These are phyloP conservation scores for Apogon hyalosoma DNA, from an alignment of 2,797 vertebrate genomes.

Conservation along the genomic window DNA sequence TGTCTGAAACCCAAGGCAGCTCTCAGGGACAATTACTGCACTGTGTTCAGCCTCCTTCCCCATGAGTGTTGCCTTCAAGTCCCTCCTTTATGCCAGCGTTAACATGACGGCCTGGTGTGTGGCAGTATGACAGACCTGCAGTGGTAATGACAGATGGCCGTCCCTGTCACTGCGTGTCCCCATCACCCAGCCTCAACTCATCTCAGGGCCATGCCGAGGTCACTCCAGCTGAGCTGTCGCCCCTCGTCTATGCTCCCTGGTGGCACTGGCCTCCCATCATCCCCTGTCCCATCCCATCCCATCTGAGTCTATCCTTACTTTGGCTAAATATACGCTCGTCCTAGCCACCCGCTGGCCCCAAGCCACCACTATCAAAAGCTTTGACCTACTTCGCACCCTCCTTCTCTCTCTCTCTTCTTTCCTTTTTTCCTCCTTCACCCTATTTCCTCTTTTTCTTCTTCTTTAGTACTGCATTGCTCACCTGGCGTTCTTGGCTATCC, in stretches of 20 bases:
- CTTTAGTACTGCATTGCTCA: slow-evolving; percentile 36
- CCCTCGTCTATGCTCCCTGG: slow-evolving; percentile 34
- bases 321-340: slow-evolving; percentile 68
- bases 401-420: slow-evolving; percentile 13
- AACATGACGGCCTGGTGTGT: slow-evolving; percentile 13
- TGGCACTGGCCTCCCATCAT: slow-evolving; percentile 37
- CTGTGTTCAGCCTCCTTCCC: not conserved
- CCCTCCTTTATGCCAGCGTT: not conserved
- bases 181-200: slow-evolving; percentile 24
- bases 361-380: slow-evolving; percentile 54
- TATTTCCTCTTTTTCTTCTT: slow-evolving; percentile 11
- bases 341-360: slow-evolving; percentile 13
- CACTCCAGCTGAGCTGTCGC: slow-evolving; percentile 62
- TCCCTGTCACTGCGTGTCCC: slow-evolving; percentile 31
- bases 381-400: slow-evolving; percentile 75
- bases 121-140: slow-evolving; percentile 34
- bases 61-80: not conserved
- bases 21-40: slow-evolving; percentile 1
- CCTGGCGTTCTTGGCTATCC: slow-evolving; percentile 44
- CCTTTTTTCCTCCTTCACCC: slow-evolving; percentile 24
- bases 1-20: slow-evolving; percentile 7
- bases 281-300: slow-evolving; percentile 41
- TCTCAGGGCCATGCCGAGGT: slow-evolving; percentile 35
- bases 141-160: slow-evolving; percentile 50
- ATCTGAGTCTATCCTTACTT: slow-evolving; percentile 51